Evolutionary conservation across 2,797 vertebrate genomes (phyloP).

Genomic region (Pygocentrus nattereri): DNA sequence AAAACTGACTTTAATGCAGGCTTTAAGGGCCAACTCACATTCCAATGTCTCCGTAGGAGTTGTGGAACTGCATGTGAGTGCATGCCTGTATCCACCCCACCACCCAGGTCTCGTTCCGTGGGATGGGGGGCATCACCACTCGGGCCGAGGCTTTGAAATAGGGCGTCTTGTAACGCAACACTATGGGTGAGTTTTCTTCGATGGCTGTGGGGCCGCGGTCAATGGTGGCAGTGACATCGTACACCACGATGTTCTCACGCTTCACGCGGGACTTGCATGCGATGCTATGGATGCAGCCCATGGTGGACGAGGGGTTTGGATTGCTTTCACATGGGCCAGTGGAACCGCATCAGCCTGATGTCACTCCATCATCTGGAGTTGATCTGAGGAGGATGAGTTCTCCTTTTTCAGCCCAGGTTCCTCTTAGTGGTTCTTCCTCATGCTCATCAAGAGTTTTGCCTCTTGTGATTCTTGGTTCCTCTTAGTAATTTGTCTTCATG

Average conservation of each 20-base stretch:
- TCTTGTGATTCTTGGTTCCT: neutral
- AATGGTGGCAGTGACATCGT: conserved; percentile 93
- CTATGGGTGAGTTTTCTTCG: conserved; percentile 96
- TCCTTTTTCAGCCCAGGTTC: neutral
- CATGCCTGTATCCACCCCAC: conserved; percentile 99
- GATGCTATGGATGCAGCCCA: conserved; percentile 98
- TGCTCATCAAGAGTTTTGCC: neutral
- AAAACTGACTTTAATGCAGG: neutral
- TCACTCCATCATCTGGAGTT: neutral
- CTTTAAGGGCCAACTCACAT: conserved; percentile 82
- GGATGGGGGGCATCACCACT: conserved; percentile 93
- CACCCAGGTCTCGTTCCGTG: conserved; percentile 95
- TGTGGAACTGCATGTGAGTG: conserved; percentile 99
- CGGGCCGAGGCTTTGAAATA: conserved; percentile 96
- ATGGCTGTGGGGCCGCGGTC: conserved; percentile 94
- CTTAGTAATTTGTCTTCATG: neutral
- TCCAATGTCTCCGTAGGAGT: conserved; percentile 94
- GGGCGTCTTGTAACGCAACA: conserved; percentile 96
- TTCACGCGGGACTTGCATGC: conserved; percentile 95
- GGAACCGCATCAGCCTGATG: conserved; percentile 18
- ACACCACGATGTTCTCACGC: conserved; percentile 94
- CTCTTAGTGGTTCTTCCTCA: neutral
- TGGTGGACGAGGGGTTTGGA: conserved; percentile 66
- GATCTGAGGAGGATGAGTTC: neutral
- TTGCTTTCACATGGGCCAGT: neutral